phyloP scores from a whole-genome alignment of 1,140 invertebrate species.

The Drosophila setifemur region DNA sequence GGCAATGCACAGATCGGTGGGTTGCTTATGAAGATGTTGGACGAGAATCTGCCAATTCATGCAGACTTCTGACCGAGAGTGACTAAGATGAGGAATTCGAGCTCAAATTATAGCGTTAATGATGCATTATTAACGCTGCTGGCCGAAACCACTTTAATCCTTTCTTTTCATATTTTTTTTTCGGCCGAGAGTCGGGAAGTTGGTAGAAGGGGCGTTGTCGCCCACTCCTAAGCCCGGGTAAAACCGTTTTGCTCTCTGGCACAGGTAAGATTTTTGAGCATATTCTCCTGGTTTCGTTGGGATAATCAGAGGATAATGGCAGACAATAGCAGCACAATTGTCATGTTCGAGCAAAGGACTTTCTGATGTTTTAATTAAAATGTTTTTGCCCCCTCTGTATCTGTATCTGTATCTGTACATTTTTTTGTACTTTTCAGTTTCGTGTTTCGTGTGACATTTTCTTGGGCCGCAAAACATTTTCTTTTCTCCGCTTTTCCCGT shows the following conservation, averaged over 20 bases:
- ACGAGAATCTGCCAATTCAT: constrained; percentile 66
- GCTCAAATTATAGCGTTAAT: constrained; percentile 82
- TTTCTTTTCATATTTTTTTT: constrained; percentile 26
- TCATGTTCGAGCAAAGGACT: constrained; percentile 12
- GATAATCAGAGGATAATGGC: constrained; percentile 79
- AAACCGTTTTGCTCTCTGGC: constrained; percentile 2
- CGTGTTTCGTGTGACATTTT: constrained; percentile 64
- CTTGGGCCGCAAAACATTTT: constrained; percentile 28
- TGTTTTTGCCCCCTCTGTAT: constrained; percentile 37
- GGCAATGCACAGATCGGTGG: constrained; percentile 7
- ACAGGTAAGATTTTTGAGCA: constrained; percentile 33
- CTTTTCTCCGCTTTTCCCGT: constrained; percentile 23
- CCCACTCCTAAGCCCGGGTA: constrained; percentile 44
- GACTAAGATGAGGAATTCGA: constrained; percentile 32
- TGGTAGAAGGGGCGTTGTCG: constrained; percentile 46
- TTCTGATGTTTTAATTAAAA: constrained; percentile 77
- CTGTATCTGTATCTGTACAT: too few species aligned
- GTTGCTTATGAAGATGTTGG: constrained; percentile 27
- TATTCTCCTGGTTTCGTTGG: constrained; percentile 6
- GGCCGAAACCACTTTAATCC: constrained; percentile 65
- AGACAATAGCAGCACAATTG: constrained; percentile 64
- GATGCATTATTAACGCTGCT: constrained; percentile 82
- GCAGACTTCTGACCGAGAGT: constrained; percentile 4
- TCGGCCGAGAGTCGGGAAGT: constrained; percentile 42
- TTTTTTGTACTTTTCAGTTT: constrained; percentile 15